Evolutionary conservation across 37 sponge, comb jelly and placozoan genomes (phyloP).

Genomic region (Beroe forskalii): DNA sequence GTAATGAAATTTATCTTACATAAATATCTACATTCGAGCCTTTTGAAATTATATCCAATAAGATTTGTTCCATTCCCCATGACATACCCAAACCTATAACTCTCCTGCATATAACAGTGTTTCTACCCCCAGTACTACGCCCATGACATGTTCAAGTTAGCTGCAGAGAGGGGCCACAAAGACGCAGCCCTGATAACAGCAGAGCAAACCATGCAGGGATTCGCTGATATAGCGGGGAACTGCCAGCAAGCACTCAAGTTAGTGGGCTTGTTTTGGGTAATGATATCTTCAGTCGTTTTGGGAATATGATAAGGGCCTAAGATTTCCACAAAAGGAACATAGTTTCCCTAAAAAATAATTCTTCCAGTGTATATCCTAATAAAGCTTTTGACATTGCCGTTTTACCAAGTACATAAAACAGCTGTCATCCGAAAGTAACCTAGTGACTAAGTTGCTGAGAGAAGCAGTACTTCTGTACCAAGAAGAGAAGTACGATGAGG

Average conservation of each 20-base stretch:
- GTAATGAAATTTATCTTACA: background rate
- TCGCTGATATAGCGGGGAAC: background rate
- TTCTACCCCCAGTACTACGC: slow-evolving; percentile 33
- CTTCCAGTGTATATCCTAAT: too few relatives aligned
- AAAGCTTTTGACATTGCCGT: too few relatives aligned
- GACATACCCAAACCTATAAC: too few relatives aligned
- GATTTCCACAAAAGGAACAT: too few relatives aligned
- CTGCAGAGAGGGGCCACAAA: slow-evolving; percentile 47
- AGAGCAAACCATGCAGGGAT: slow-evolving; percentile 20
- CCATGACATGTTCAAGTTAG: slow-evolving; percentile 59
- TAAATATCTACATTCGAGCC: too few relatives aligned
- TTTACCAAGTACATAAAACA: slow-evolving; percentile 2
- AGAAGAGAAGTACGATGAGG: slow-evolving; percentile 39
- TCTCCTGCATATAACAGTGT: background rate
- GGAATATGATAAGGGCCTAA: too few relatives aligned
- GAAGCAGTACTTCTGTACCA: background rate
- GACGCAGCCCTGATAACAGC: slow-evolving; percentile 47
- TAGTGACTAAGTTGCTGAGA: background rate
- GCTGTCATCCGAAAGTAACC: slow-evolving; percentile 4
- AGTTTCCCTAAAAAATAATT: too few relatives aligned
- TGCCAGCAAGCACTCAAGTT: slow-evolving; percentile 3
- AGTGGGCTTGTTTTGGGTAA: too few relatives aligned
- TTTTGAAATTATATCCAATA: too few relatives aligned
- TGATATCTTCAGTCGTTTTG: too few relatives aligned
- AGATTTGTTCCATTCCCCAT: too few relatives aligned